Percentiles rank a stretch among this genome's conserved stretches.
phyloP scores from a whole-genome alignment of 2,888 invertebrate species.

The Stenichneumon culpator region DNA sequence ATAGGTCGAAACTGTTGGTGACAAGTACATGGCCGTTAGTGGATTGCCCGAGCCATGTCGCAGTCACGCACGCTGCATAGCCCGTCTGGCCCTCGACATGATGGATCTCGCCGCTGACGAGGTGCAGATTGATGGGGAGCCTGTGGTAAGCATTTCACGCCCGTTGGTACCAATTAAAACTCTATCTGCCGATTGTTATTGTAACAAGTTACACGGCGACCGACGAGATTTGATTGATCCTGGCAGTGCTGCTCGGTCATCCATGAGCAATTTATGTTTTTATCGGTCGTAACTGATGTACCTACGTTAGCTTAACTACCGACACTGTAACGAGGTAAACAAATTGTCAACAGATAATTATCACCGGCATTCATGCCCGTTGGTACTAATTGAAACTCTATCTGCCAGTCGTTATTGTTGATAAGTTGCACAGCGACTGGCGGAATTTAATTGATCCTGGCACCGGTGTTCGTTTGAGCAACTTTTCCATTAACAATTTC shows the following conservation, averaged over 20 bases:
- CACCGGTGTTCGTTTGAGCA: conserved; percentile 80
- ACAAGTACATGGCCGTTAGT: conserved; percentile 99
- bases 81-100: conserved; percentile 96
- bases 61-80: conserved; percentile 96
- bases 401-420: not conserved
- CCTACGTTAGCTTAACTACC: no score
- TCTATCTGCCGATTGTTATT: not conserved
- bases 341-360: conserved; percentile 90
- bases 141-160: conserved; percentile 90
- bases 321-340: not conserved
- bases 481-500: not conserved
- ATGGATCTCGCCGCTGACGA: conserved; percentile 95
- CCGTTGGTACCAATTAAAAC: conserved; percentile 10
- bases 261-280: not conserved
- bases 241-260: no score
- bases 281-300: not conserved
- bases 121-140: conserved; percentile 94
- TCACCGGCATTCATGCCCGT: conserved; percentile 89
- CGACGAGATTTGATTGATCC: not conserved
- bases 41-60: conserved; percentile 96
- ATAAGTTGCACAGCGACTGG: not conserved
- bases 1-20: conserved; percentile 98
- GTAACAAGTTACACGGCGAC: not conserved
- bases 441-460: not conserved
- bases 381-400: conserved; percentile 4